phyloP scores from a whole-genome alignment of 2,797 vertebrate genomes.

The Enteromius mattozi region DNA sequence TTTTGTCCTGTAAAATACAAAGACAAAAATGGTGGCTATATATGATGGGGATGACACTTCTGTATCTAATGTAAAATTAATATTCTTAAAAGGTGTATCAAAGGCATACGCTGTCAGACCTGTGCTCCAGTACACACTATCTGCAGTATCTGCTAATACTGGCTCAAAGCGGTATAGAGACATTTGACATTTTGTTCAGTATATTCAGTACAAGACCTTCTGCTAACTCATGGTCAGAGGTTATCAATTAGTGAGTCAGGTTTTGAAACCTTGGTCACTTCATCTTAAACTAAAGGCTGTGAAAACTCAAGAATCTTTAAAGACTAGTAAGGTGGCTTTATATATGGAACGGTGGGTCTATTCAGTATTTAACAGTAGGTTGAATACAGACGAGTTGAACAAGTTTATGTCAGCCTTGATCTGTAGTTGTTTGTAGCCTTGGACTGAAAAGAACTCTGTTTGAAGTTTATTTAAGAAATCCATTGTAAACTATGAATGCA shows the following conservation, averaged over 20 bases:
- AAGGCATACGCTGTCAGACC: not conserved
- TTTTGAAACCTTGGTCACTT: constrained; percentile 12
- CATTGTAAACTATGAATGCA: not conserved
- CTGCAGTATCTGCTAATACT: not conserved
- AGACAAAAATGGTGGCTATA: not conserved
- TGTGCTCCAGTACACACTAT: not conserved
- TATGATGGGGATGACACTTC: not conserved
- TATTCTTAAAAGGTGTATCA: not conserved
- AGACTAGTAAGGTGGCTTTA: no score
- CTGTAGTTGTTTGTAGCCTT: not conserved
- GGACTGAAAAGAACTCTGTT: not conserved
- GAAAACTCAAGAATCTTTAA: not conserved
- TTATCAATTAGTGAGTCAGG: constrained; percentile 20
- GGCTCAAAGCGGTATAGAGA: not conserved
- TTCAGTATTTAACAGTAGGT: not conserved
- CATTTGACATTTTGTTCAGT: constrained; percentile 30
- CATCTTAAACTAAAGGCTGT: not conserved
- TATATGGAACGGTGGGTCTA: not conserved
- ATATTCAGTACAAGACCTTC: constrained; percentile 9
- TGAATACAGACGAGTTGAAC: not conserved
- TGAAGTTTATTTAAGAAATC: not conserved
- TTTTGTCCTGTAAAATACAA: not conserved
- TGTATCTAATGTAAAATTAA: not conserved
- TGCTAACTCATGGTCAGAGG: constrained; percentile 12
- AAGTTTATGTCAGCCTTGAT: not conserved